A percentile compares a stretch with the other conserved stretches of the same genome.
Conservation (phyloP, 2,888 invertebrate species). For the Chelonus formosanus region DNA sequence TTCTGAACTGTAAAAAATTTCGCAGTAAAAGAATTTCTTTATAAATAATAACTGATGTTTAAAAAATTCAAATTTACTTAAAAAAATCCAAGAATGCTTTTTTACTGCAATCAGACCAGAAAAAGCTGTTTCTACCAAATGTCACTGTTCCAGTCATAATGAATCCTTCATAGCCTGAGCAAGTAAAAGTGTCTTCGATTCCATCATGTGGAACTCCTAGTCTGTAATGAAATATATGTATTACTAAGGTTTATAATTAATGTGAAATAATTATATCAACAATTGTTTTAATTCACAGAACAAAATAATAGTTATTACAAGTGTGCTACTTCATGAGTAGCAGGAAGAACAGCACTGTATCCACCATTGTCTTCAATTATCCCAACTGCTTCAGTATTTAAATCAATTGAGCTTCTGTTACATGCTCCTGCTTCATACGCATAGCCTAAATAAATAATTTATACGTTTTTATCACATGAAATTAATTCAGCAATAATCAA, state of each 20-base stretch:
- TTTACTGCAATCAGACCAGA: constrained; percentile 52
- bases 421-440: constrained; percentile 55
- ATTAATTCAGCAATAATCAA: not conserved
- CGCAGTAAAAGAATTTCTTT: constrained; percentile 46
- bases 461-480: constrained; percentile 10
- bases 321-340: constrained; percentile 58
- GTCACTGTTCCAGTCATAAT: constrained; percentile 50
- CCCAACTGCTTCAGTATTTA: constrained; percentile 51
- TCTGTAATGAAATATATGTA: constrained; percentile 38
- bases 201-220: constrained; percentile 55
- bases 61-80: constrained; percentile 40
- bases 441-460: constrained; percentile 43
- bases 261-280: not conserved
- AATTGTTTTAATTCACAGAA: too few relatives aligned
- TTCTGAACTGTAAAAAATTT: constrained; percentile 64
- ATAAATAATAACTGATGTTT: constrained; percentile 3
- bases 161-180: constrained; percentile 44
- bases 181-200: constrained; percentile 32
- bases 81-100: constrained; percentile 47
- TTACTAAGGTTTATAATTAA: not conserved
- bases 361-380: constrained; percentile 59
- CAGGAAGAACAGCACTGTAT: constrained; percentile 52
- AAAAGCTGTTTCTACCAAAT: constrained; percentile 45
- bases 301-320: constrained; percentile 46
- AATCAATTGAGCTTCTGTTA: constrained; percentile 42